Percentiles rank a stretch among this genome's conserved stretches.
Conservation (phyloP, 2,113 vertebrate species). For the Archocentrus centrarchus region DNA sequence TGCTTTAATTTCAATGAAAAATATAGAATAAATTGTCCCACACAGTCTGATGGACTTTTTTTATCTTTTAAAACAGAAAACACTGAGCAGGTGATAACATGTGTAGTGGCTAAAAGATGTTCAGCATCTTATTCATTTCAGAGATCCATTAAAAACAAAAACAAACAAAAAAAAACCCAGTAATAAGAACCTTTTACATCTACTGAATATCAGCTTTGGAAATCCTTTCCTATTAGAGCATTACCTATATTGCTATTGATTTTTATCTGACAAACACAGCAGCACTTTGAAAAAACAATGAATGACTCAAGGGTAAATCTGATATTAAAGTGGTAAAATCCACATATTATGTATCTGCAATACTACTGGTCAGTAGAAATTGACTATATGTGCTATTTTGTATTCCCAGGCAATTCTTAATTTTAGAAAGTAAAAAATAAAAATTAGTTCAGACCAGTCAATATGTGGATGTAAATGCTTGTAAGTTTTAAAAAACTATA, state of each 20-base stretch:
- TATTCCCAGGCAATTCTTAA: too few species aligned
- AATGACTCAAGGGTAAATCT: background rate
- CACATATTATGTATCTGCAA: background rate
- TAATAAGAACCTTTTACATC: too few species aligned
- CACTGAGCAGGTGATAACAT: background rate
- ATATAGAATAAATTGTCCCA: background rate
- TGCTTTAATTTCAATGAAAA: background rate
- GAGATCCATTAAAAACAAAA: background rate
- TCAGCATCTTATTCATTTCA: background rate
- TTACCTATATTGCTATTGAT: background rate
- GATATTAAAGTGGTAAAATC: background rate
- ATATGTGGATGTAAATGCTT: too few species aligned
- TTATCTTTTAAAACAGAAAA: background rate
- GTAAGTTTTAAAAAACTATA: too few species aligned
- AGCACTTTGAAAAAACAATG: background rate
- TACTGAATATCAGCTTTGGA: too few species aligned
- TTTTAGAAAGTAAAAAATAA: too few species aligned
- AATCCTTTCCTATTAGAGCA: too few species aligned
- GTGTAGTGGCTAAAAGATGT: background rate
- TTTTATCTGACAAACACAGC: background rate
- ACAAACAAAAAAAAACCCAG: too few species aligned
- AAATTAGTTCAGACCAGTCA: too few species aligned
- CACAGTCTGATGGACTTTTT: background rate
- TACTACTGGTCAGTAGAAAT: too few species aligned
- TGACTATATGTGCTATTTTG: too few species aligned